Evolutionary conservation across 2,888 invertebrate genomes (phyloP).

Genomic region (Priocnemis perturbator): DNA sequence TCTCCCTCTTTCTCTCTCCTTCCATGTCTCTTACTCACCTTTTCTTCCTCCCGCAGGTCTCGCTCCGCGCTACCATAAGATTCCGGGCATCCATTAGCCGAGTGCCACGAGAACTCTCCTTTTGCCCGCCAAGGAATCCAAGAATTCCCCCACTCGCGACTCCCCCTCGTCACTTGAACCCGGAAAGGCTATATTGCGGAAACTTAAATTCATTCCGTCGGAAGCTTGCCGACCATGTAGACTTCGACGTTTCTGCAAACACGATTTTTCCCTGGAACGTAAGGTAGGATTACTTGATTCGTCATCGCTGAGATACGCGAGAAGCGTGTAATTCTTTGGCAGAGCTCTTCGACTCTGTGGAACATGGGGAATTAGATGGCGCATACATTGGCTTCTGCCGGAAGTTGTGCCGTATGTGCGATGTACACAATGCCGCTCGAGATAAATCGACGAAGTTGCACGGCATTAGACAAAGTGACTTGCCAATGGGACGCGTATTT

Average conservation of each 20-base stretch:
- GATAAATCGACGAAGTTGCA: constrained; percentile 56
- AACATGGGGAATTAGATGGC: constrained; percentile 5
- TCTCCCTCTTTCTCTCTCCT: constrained; percentile 17
- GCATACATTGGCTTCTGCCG: background rate
- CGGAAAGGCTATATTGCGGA: constrained; percentile 1
- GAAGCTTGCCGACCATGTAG: no score
- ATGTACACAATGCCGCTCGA: no score
- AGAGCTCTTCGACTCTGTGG: no score
- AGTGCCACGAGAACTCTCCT: constrained; percentile 66
- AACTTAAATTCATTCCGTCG: constrained; percentile 2
- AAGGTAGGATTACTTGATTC: no score
- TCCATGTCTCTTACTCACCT: constrained; percentile 27
- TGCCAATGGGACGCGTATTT: constrained; percentile 42
- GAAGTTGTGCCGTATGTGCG: constrained; percentile 14
- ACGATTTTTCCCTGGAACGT: no score
- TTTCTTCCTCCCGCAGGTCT: constrained; percentile 8
- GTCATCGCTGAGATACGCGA: no score
- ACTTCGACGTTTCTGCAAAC: no score
- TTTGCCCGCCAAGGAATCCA: constrained; percentile 61
- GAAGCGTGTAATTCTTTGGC: no score
- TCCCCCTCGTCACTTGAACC: constrained; percentile 18
- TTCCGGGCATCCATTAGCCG: constrained; percentile 74
- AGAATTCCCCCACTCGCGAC: constrained; percentile 32
- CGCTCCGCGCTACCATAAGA: constrained; percentile 61
- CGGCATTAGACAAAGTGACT: constrained; percentile 52